Base-by-base conservation (phyloP, 2,113 vertebrate species). In the Trinectes maculatus region DNA sequence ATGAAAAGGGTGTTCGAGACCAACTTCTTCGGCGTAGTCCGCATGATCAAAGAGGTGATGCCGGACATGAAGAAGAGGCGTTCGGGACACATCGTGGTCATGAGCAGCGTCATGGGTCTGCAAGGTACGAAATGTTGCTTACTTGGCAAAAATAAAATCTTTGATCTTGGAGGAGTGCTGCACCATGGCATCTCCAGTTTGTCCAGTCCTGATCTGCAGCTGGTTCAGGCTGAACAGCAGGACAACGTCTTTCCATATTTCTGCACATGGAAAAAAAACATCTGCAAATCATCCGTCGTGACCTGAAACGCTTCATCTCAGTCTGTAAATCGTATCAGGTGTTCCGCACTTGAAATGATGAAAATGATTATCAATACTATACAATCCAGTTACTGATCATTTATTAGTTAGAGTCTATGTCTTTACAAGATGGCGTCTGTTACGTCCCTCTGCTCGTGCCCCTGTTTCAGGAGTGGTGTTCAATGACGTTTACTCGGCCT, bases 401-500 rank as follows among this genome's bases (percentile, higher is more conserved):
- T n/a, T n/a, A n/a, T n/a, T n/a, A n/a, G n/a, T n/a, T n/a, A n/a
- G n/a, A n/a, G n/a, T n/a, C n/a, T n/a, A n/a, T n/a, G n/a, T n/a
- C n/a, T n/a, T n/a, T n/a, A n/a, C n/a, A n/a, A n/a, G 31, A 63
- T 22, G 8, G 9, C 1, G 11, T 13, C 6, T 2, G 51, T 57
- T 44, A 16, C 69, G 31, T 64, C 42, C 43, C 19, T 8, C 6
- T 29, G 25, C 54, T 33, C 47, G 47, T 71, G 19, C 57, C 66
- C 56, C 34, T 48, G 12, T 0, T 73, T 55, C 75, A 98, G 96
- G 96, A 18, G 89, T 98, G 19, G 75, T 96, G 48, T 98, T 98
- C 83, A 98, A 98, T 0, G 96, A 98, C 0, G 83, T 96, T 85
- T 98, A 98, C 5, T 93, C 95, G 0, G 96, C 96, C 78, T 98